phyloP scores from a whole-genome alignment of 2,113 vertebrate species.

The Myanophis thanlyinensis region DNA sequence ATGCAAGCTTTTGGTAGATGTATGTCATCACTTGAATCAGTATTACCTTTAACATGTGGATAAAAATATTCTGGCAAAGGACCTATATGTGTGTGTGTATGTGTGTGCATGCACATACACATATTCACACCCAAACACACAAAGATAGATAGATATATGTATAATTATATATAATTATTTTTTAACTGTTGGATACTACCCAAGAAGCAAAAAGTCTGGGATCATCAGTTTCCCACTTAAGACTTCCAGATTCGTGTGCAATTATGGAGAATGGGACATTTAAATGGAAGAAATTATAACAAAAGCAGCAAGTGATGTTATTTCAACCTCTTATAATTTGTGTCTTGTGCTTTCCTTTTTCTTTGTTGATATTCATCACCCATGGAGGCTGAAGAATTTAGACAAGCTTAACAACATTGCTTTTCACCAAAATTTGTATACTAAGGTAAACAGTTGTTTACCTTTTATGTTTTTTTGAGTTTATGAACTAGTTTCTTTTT shows the following conservation, averaged over 20 bases:
- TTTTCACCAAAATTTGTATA: slow-evolving; percentile 77
- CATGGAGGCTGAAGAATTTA: slow-evolving; percentile 94
- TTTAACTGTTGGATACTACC: slow-evolving; percentile 66
- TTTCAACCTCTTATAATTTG: slow-evolving; percentile 62
- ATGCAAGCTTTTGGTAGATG: slow-evolving; percentile 59
- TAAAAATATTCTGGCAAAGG: slow-evolving; percentile 63
- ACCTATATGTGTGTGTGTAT: slow-evolving; percentile 54
- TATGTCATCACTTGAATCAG: slow-evolving; percentile 69
- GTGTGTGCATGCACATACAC: slow-evolving; percentile 13
- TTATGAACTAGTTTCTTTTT: slow-evolving; percentile 70
- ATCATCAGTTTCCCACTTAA: slow-evolving; percentile 51
- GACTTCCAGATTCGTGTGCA: slow-evolving; percentile 66
- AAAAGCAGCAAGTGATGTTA: slow-evolving; percentile 62
- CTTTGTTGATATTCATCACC: slow-evolving; percentile 76
- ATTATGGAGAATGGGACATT: slow-evolving; percentile 61
- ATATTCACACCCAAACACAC: neutral
- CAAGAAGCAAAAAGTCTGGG: slow-evolving; percentile 68
- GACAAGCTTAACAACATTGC: slow-evolving; percentile 79
- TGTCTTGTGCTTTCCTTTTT: slow-evolving; percentile 73
- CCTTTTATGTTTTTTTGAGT: slow-evolving; percentile 66
- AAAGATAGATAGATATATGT: slow-evolving; percentile 47
- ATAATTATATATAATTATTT: slow-evolving; percentile 59
- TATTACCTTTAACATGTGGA: slow-evolving; percentile 64
- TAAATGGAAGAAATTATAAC: slow-evolving; percentile 59
- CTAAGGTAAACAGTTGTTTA: slow-evolving; percentile 74